phyloP scores from a whole-genome alignment of 2,113 vertebrate species.

The Saccopteryx leptura region DNA sequence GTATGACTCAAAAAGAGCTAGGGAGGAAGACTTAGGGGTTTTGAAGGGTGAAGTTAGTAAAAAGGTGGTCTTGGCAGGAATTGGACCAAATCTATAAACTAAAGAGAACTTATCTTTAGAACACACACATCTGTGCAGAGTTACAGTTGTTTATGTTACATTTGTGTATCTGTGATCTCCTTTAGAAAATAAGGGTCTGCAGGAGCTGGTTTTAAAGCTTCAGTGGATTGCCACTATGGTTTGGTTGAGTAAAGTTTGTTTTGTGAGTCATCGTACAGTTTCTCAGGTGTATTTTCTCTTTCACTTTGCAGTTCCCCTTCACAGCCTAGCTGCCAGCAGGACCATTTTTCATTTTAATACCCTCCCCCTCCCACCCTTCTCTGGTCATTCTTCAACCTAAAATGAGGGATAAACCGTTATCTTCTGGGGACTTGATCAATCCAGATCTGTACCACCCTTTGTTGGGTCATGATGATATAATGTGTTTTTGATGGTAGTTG shows the following conservation, averaged over 20 bases:
- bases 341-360: slow-evolving; percentile 57
- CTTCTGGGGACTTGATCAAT: slow-evolving; percentile 50
- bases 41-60: neutral
- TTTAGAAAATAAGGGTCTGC: neutral
- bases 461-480: slow-evolving; percentile 48
- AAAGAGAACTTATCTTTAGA: neutral
- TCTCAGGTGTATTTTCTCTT: slow-evolving; percentile 30
- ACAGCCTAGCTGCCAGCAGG: neutral
- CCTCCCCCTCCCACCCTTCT: neutral
- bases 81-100: neutral
- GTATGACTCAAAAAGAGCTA: neutral
- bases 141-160: neutral
- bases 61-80: neutral
- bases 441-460: slow-evolving; percentile 49
- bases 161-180: neutral
- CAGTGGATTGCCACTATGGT: neutral
- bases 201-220: neutral
- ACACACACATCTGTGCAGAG: neutral
- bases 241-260: slow-evolving; percentile 18
- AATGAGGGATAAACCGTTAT: slow-evolving; percentile 56
- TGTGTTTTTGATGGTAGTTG: neutral
- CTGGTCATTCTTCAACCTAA: slow-evolving; percentile 58
- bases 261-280: neutral
- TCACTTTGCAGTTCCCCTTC: slow-evolving; percentile 4
- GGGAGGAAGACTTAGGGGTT: neutral